Conservation (phyloP, 2,888 invertebrate genomes). For the Ellobium chinense region DNA sequence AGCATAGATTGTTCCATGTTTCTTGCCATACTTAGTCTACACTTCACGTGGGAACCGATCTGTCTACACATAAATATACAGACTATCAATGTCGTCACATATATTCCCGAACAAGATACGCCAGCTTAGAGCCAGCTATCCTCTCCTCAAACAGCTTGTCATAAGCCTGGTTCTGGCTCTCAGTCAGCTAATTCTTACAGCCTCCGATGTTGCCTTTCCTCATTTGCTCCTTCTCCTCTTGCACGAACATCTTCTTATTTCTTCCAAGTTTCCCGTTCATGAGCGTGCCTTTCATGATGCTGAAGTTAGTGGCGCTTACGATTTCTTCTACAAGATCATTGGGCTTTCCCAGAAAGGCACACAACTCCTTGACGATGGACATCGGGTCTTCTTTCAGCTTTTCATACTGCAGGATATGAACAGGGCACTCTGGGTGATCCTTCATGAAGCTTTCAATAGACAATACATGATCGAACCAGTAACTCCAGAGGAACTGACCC, state of each 20-base stretch:
- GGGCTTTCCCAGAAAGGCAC: slow-evolving; percentile 12
- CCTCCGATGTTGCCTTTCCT: slow-evolving; percentile 14
- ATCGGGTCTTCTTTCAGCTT: background rate
- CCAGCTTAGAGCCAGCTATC: slow-evolving; percentile 19
- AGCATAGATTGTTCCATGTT: no score
- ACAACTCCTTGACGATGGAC: background rate
- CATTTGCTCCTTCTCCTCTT: background rate
- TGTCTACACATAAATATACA: no score
- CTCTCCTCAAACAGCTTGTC: slow-evolving; percentile 11
- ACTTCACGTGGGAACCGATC: no score
- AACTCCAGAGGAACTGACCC: slow-evolving; percentile 1
- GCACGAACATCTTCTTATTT: background rate
- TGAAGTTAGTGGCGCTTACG: background rate
- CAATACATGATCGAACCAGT: slow-evolving; percentile 24
- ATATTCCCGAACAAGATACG: slow-evolving; percentile 8
- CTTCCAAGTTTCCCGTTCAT: background rate
- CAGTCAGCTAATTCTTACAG: background rate
- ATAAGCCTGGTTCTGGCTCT: background rate
- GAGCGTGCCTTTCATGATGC: background rate
- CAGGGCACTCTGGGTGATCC: background rate
- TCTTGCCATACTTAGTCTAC: no score
- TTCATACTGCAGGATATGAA: background rate
- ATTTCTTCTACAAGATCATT: slow-evolving; percentile 18
- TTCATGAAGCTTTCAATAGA: background rate
- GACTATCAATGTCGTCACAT: no score